Base-by-base conservation (phyloP, 2,888 invertebrate genomes). In the Sinopyrophorus schimmeli region DNA sequence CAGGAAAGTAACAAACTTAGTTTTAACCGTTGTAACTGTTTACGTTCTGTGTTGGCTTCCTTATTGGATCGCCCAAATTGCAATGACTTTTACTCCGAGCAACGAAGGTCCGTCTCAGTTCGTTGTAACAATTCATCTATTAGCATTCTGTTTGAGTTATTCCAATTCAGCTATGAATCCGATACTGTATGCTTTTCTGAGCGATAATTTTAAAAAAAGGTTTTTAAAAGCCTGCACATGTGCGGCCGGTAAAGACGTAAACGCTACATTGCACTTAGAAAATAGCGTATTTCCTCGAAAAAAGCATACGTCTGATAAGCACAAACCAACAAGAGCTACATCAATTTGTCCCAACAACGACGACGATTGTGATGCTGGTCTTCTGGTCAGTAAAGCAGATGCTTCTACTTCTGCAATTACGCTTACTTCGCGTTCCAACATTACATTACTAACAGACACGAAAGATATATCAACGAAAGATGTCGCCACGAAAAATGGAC, bases 131-230 rank as follows among this genome's bases (percentile, higher is more conserved):
- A 83, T 89, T 5, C 92, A 92, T 68, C 77, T 94, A 12, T 80
- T 93, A 18, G 89, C 89, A n/a, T 89, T 90, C 11, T 90, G 90
- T 69, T 80, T 94, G 62, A 86, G 87, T 54, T 86, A 86, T 75
- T 90, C 91, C 50, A 94, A 94, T 73, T 92, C 92, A 7, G 92
- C 93, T 6, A 88, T 94, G 84, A 94, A 94, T 74, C 93, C 93
- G 2, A 89, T 92, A 53, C 77, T 92, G 31, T 94, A 94, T 74
- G 93, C 94, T 5, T 94, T 94, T 69, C 79, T 94, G 7, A 92
- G 91, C 62, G 94, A 94, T 69, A 94, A 94, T 69, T 94, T 94
- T 76, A 94, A 93, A 75, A 94, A 93, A 76, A 92, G 92, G 71
- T 94, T 94, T 70, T 75, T 92, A 67, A 93, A 93, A 72, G 93